Conservation (phyloP, 2,888 invertebrate species). For the Aproaerema taeniolella region DNA sequence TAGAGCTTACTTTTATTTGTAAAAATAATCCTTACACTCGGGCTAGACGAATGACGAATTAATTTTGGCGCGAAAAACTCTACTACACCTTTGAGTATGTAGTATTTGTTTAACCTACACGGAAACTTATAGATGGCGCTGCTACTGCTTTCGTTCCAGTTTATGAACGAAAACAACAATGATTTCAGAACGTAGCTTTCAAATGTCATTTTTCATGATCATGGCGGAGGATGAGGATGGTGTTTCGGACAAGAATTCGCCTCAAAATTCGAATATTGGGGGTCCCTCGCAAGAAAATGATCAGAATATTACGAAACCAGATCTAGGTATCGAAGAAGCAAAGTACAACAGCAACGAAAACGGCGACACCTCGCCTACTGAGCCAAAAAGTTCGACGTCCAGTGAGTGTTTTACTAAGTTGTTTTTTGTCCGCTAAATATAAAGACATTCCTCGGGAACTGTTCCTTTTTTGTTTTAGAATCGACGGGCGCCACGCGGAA, state of each 20-base stretch:
- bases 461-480: conserved; percentile 52
- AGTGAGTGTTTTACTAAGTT: conserved; percentile 67
- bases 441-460: conserved; percentile 43
- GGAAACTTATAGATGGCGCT: no score
- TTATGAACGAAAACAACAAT: conserved; percentile 27
- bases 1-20: no score
- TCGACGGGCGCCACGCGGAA: conserved; percentile 67
- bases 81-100: no score
- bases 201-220: conserved; percentile 67
- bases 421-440: conserved; percentile 68
- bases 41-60: no score
- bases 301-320: conserved; percentile 58
- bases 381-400: conserved; percentile 60
- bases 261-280: conserved; percentile 62
- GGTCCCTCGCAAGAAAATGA: conserved; percentile 54
- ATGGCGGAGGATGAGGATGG: conserved; percentile 76
- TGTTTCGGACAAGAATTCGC: conserved; percentile 68
- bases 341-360: conserved; percentile 65
- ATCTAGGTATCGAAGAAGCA: conserved; percentile 68
- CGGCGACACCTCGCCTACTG: conserved; percentile 48
- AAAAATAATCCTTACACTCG: no score
- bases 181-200: conserved; percentile 35
- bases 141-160: no score
- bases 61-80: no score
- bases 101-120: no score